Evolutionary conservation across 2,797 vertebrate species (phyloP).

Genomic region (Phoeniculus purpureus): DNA sequence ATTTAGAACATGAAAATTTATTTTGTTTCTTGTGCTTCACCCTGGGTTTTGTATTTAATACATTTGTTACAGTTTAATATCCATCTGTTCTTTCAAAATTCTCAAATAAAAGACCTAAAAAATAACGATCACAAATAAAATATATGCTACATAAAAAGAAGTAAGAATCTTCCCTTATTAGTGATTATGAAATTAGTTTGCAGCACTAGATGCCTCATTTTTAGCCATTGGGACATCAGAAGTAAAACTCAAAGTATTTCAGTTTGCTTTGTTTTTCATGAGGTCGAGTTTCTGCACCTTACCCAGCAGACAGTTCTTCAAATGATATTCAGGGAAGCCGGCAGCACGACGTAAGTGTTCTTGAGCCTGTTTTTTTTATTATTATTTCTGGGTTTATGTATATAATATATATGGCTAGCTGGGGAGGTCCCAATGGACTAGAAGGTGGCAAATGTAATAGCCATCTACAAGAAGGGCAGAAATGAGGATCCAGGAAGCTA

Average conservation of each 20-base stretch:
- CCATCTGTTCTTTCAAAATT: neutral
- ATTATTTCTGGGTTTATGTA: neutral
- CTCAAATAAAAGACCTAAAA: neutral
- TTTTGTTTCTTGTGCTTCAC: neutral
- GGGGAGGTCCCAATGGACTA: no score
- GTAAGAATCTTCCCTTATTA: neutral
- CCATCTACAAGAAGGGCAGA: no score
- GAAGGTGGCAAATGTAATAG: no score
- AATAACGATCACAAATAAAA: neutral
- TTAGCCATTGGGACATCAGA: neutral
- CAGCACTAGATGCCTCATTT: neutral
- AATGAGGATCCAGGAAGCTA: no score
- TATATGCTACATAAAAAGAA: neutral
- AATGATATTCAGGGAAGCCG: neutral
- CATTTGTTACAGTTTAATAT: neutral
- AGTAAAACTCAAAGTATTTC: neutral
- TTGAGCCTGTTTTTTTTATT: neutral
- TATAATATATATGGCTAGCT: neutral
- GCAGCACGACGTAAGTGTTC: neutral
- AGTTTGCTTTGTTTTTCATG: neutral
- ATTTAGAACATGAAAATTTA: neutral
- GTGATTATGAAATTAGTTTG: neutral
- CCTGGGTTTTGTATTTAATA: neutral
- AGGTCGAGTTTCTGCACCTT: neutral
- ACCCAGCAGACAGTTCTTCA: neutral